Base-by-base conservation (phyloP, 1,140 invertebrate genomes). In the Drosophila mauritiana region DNA sequence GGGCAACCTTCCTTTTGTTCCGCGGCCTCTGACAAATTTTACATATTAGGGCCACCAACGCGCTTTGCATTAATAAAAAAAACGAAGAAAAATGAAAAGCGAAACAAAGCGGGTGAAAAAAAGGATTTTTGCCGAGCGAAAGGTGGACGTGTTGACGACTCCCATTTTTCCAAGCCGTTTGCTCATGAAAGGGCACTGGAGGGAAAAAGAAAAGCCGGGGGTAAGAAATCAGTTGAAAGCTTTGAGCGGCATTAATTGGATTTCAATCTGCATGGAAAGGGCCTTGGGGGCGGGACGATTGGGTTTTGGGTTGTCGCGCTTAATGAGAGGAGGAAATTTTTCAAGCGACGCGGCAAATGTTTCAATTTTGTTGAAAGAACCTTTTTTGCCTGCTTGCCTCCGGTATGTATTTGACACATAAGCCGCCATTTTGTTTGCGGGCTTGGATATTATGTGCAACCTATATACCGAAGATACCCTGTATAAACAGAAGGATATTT, bases 201-300 rank as follows among this genome's bases (percentile, higher is more conserved):
- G 46, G 46, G 17, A 11, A 6, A 31, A 15, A 22, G 42, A 48
- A 53, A 64, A 40, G 52, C 59, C 31, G 62, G 13, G 43, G 57
- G 49, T 36, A 48, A 62, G 69, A 85, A 84, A 84, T 85, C 81
- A 84, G 81, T 85, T 84, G 77, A 84, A 84, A 84, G 80, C 80
- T 85, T 64, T 85, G 76, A 85, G 81, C 68, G 59, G 73, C 82
- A 81, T 85, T 85, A 85, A 85, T 85, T 85, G 81, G 81, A 85
- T 86, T 85, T 85, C 81, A 85, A 85, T 85, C 82, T 82, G 64
- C 49, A 45, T 48, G 45, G 58, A 17, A 15, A 11, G 68, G 65
- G 43, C 22, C 40, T 22, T 4, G 64, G 51, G n/a, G 46, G 25
- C 25, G 46, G 46, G 45, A n/a, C 6, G 46, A 27, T 25, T 17